Percentiles rank a stretch among this genome's conserved stretches.
phyloP scores from a whole-genome alignment of 2,113 vertebrate species.

The Lutjanus erythropterus region DNA sequence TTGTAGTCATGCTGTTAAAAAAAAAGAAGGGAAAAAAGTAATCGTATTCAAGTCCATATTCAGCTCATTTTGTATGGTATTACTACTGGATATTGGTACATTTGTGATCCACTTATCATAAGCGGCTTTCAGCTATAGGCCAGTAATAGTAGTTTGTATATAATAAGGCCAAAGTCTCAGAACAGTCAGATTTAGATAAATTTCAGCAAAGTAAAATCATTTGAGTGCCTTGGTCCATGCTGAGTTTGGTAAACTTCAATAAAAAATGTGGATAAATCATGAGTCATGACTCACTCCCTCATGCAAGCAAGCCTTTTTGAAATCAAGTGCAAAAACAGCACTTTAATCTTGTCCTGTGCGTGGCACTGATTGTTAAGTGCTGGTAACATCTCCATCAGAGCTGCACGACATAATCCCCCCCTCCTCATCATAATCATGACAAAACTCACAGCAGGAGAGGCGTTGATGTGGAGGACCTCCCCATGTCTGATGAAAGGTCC shows the following conservation, averaged over 20 bases:
- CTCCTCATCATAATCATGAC: slow-evolving; percentile 68
- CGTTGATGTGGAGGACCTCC: slow-evolving; percentile 74
- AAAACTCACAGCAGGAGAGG: slow-evolving; percentile 72
- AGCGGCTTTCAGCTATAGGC: slow-evolving; percentile 35
- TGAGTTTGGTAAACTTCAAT: slow-evolving; percentile 76
- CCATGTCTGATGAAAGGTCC: slow-evolving; percentile 61
- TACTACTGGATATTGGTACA: slow-evolving; percentile 55
- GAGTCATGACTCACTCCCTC: slow-evolving; percentile 30
- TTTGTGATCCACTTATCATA: slow-evolving; percentile 61
- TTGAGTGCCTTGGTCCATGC: slow-evolving; percentile 75
- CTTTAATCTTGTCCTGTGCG: slow-evolving; percentile 12
- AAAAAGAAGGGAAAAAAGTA: slow-evolving; percentile 33
- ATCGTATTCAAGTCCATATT: slow-evolving; percentile 56
- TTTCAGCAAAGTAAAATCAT: slow-evolving; percentile 57
- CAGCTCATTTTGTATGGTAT: slow-evolving; percentile 58
- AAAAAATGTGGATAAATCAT: slow-evolving; percentile 66
- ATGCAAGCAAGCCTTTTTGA: background rate
- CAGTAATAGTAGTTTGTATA: slow-evolving; percentile 55
- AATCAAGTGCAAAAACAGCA: slow-evolving; percentile 11
- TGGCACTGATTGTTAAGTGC: slow-evolving; percentile 56
- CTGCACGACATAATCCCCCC: slow-evolving; percentile 39
- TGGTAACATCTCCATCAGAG: slow-evolving; percentile 70
- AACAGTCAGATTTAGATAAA: slow-evolving; percentile 49
- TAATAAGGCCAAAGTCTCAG: slow-evolving; percentile 32
- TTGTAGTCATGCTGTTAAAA: slow-evolving; percentile 61